Conservation (phyloP, 2,113 vertebrate species). For the Ciconia maguari region DNA sequence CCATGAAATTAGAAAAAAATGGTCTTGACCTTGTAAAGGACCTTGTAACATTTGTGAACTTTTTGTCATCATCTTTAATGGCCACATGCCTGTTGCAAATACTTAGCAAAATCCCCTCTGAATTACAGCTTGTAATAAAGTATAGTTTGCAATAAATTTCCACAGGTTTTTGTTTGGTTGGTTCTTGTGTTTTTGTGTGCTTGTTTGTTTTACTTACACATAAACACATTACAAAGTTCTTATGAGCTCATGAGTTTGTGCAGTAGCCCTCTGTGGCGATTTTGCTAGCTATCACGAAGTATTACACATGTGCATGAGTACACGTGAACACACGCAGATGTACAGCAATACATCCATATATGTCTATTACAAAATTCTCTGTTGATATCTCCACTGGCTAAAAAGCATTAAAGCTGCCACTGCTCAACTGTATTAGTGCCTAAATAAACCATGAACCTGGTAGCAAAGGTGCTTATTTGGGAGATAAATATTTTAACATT, state of each 20-base stretch:
- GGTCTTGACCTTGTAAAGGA: not conserved
- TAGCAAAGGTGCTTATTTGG: not conserved
- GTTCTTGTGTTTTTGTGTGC: not conserved
- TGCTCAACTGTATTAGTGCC: not conserved
- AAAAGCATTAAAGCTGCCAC: not conserved
- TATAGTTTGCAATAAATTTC: not conserved
- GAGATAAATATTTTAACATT: not conserved
- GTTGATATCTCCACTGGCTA: not conserved
- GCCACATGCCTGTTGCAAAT: not conserved
- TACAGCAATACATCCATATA: not conserved
- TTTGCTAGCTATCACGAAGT: not conserved
- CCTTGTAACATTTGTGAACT: not conserved
- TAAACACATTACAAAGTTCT: not conserved
- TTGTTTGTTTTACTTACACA: not conserved
- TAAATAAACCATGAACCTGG: not conserved
- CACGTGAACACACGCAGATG: not conserved
- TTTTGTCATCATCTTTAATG: not conserved
- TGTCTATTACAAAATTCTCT: not conserved
- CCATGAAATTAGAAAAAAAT: not conserved
- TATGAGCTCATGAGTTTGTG: not conserved
- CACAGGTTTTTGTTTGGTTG: not conserved
- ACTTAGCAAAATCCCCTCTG: not conserved
- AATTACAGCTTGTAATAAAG: not conserved
- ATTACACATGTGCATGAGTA: fast-evolving
- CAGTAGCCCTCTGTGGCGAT: not conserved